Evolutionary conservation across 2,888 invertebrate species (phyloP), one percentile per base, ranked within the genome.

Genomic region (Brenthis daphne): DNA sequence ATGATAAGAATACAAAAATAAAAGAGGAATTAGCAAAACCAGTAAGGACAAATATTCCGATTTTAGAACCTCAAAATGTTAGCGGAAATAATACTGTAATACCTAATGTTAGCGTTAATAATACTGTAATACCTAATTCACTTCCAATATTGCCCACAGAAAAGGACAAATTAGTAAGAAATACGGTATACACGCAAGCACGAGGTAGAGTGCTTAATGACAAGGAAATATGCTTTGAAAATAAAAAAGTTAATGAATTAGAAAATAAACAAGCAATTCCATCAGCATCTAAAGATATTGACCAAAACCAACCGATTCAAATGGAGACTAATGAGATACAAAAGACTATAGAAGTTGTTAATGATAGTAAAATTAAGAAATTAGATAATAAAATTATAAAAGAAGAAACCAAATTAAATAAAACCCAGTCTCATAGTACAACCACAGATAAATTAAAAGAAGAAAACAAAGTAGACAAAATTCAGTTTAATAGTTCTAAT

Each of bases 101-200:
- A 13, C 13, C 67, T 47, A 58, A 58, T 43, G 20, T 20, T 20
- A 20, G 20, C 20, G 20, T 20, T 20, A 57, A 37, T 54, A 61
- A 24, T 48, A 61, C 61, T 37, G 48, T 20, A 4, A 51, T 20
- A 13, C 13, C 67, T 47, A 58, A 58, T 43, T 53, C 63, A 1
- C 37, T 63, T 2, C 63, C 63, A 68, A 57, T 60, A 53, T 64
- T 43, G 54, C 33, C 58, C 70, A 66, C 73, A 47, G 85, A 85
- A 55, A 82, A 77, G 57, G 89, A 90, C 12, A 90, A 89, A 74
- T 76, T 88, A 55, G 74, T 88, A n/a, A 82, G 92, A 74, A 90
- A 90, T 57, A 92, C 91, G 6, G 90, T 92, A 2, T 92, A 77
- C 67, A 84, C 87, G 1, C 92, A 92, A 85, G 91, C 91, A 0